Conservation (phyloP, 2,113 vertebrate genomes). For the Dicentrarchus labrax region DNA sequence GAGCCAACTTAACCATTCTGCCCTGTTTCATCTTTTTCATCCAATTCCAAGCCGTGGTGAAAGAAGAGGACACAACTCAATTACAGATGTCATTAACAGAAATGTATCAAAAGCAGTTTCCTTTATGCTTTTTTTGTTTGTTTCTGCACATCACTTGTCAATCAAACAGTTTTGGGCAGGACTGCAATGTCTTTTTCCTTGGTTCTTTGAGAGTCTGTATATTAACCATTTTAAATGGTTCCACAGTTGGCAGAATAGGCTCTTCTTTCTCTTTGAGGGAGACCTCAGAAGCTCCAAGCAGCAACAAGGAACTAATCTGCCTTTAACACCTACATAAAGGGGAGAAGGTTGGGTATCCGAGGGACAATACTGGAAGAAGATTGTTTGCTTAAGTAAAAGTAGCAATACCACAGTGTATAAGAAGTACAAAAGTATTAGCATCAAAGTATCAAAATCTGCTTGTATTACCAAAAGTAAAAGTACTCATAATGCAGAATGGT, state of each 20-base stretch:
- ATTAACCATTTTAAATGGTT: neutral
- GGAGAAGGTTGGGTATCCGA: neutral
- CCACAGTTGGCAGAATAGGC: neutral
- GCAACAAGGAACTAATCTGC: neutral
- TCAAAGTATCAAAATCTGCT: neutral
- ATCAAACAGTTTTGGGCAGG: neutral
- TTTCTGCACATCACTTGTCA: neutral
- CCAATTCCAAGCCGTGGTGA: conserved; percentile 24
- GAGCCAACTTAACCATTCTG: conserved; percentile 45
- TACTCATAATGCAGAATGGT: no score
- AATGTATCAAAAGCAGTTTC: conserved; percentile 6
- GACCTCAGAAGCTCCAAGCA: neutral
- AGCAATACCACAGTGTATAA: neutral
- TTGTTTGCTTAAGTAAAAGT: neutral
- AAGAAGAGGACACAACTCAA: conserved; percentile 59
- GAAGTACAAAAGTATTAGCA: neutral
- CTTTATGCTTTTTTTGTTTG: neutral
- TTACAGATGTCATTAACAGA: conserved; percentile 48
- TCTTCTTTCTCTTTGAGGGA: neutral
- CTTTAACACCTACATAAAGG: neutral
- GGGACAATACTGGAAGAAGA: neutral
- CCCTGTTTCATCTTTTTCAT: conserved; percentile 40
- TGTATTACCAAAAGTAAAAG: neutral
- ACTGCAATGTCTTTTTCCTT: neutral
- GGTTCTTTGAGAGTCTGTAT: neutral